Evolutionary conservation across 2,113 vertebrate genomes (phyloP).

Genomic region (Laticauda colubrina): DNA sequence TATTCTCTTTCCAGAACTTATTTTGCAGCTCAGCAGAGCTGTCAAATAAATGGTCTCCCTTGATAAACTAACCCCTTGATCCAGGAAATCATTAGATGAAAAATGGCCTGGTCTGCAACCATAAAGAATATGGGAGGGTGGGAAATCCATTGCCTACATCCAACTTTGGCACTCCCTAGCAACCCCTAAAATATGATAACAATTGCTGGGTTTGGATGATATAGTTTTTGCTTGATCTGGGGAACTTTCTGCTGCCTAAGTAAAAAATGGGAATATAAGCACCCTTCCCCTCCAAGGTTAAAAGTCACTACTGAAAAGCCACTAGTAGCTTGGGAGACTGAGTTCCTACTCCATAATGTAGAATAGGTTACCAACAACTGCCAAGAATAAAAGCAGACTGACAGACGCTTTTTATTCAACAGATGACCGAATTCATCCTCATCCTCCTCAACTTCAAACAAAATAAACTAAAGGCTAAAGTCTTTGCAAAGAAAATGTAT

Average conservation of each 20-base stretch:
- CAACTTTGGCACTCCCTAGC: neutral
- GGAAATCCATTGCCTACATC: neutral
- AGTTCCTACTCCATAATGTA: neutral
- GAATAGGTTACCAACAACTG: neutral
- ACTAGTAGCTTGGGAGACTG: neutral
- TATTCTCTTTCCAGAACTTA: neutral
- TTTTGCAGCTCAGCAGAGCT: neutral
- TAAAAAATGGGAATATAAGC: neutral
- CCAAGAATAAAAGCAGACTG: neutral
- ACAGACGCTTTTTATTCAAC: neutral
- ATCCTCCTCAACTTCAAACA: neutral
- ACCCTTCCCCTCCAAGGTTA: neutral
- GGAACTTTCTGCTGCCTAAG: neutral
- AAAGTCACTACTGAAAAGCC: neutral
- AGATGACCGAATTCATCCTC: neutral
- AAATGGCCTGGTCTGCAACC: neutral
- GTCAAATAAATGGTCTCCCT: neutral
- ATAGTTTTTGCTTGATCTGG: neutral
- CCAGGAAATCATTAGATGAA: neutral
- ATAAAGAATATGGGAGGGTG: neutral
- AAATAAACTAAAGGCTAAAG: neutral
- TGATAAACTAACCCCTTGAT: neutral
- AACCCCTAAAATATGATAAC: neutral
- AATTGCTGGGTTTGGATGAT: neutral
- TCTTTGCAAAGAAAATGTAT: neutral